Percentiles rank a stretch among this genome's conserved stretches.
Conservation (phyloP, 1,140 invertebrate genomes). For the Listronotus bonariensis region DNA sequence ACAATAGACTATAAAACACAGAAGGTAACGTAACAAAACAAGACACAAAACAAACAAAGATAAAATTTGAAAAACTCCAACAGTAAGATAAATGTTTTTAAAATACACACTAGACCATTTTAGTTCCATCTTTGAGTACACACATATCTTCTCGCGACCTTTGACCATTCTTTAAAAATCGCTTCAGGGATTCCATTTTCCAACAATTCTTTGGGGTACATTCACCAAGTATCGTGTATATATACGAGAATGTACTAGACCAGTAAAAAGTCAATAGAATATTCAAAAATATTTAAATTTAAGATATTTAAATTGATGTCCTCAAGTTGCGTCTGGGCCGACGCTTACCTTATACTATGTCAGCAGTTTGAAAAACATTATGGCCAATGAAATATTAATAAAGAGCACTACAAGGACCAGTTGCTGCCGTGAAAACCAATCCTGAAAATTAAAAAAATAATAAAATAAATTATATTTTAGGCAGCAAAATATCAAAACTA, state of each 20-base stretch:
- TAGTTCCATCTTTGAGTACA: neutral
- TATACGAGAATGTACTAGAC: slow-evolving; percentile 10
- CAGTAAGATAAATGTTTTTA: slow-evolving; percentile 18
- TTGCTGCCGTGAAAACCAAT: slow-evolving; percentile 97
- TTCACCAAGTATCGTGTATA: slow-evolving; percentile 12
- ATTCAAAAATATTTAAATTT: slow-evolving; percentile 20
- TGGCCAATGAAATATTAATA: slow-evolving; percentile 93
- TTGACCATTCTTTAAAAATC: slow-evolving; percentile 4
- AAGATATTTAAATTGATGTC: slow-evolving; percentile 10
- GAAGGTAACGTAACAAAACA: slow-evolving; percentile 30
- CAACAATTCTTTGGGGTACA: slow-evolving; percentile 14
- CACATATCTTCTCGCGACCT: neutral
- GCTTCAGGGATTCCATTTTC: neutral
- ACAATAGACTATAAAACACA: slow-evolving; percentile 3
- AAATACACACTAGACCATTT: slow-evolving; percentile 26
- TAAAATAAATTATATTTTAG: too few species aligned
- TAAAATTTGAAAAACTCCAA: slow-evolving; percentile 33
- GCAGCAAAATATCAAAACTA: too few species aligned
- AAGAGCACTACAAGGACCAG: slow-evolving; percentile 93
- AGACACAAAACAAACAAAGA: slow-evolving; percentile 25
- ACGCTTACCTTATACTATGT: slow-evolving; percentile 69
- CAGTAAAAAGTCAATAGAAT: neutral
- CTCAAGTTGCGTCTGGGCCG: slow-evolving; percentile 39
- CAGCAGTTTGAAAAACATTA: slow-evolving; percentile 96
- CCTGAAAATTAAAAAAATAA: slow-evolving; percentile 70